A percentile compares a stretch with the other conserved stretches of the same genome.
Evolutionary conservation across 2,113 vertebrate species (phyloP).

Genomic region (Phyllopteryx taeniolatus): DNA sequence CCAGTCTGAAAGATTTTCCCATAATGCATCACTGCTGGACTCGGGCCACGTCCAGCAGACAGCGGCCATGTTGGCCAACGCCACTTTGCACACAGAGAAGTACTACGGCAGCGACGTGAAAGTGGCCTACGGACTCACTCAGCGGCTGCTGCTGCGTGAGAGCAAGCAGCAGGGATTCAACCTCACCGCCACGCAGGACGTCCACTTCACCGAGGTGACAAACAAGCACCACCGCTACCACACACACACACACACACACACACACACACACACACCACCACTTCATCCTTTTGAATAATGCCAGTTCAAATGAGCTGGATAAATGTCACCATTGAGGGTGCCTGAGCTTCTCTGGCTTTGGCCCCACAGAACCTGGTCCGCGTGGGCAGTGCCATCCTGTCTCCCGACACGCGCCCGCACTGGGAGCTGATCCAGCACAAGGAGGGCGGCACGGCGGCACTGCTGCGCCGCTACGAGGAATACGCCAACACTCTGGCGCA

Average conservation of each 20-base stretch:
- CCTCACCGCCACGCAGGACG: slow-evolving; percentile 89
- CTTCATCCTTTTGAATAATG: background rate
- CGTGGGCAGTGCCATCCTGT: slow-evolving; percentile 88
- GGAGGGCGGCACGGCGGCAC: slow-evolving; percentile 84
- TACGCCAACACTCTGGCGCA: slow-evolving; percentile 88
- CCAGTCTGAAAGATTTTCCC: slow-evolving; percentile 78
- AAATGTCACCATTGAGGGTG: background rate
- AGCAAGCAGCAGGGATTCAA: slow-evolving; percentile 85
- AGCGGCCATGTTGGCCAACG: slow-evolving; percentile 80
- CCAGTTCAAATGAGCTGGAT: background rate
- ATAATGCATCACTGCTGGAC: slow-evolving; percentile 78
- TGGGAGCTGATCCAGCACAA: slow-evolving; percentile 94
- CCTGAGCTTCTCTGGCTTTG: slow-evolving; percentile 24
- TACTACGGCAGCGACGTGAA: slow-evolving; percentile 89
- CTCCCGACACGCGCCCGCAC: slow-evolving; percentile 78
- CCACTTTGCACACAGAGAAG: slow-evolving; percentile 71
- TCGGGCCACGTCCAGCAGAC: slow-evolving; percentile 72
- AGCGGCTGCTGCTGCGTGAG: slow-evolving; percentile 83
- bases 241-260: too few species aligned
- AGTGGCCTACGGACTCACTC: slow-evolving; percentile 82
- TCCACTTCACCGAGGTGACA: slow-evolving; percentile 90
- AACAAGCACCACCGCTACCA: background rate
- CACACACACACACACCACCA: too few species aligned
- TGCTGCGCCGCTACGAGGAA: slow-evolving; percentile 86
- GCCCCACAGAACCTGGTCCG: slow-evolving; percentile 83